phyloP scores from a whole-genome alignment of 2,113 vertebrate species.

The Chinchilla lanigera region DNA sequence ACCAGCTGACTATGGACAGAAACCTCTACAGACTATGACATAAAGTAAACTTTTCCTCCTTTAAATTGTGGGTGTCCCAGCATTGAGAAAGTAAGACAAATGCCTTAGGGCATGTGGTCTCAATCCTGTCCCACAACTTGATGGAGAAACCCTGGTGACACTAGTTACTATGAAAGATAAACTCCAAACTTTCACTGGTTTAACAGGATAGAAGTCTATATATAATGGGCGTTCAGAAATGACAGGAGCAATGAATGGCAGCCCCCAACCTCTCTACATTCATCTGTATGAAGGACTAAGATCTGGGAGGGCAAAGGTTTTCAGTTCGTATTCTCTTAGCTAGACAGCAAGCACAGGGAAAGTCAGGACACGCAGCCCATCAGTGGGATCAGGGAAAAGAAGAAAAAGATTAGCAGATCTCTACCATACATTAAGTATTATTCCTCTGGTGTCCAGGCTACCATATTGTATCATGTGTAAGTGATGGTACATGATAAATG shows the following conservation, averaged over 20 bases:
- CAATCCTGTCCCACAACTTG: conserved; percentile 20
- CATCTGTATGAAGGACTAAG: background rate
- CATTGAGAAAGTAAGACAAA: background rate
- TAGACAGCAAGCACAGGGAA: background rate
- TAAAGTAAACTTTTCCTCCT: background rate
- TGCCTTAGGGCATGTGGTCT: background rate
- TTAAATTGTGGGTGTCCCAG: background rate
- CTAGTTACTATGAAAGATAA: background rate
- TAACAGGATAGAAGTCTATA: background rate
- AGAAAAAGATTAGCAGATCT: background rate
- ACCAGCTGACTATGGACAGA: background rate
- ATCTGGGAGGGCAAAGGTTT: background rate
- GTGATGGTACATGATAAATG: background rate
- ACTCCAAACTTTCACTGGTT: conserved; percentile 12
- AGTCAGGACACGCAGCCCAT: background rate
- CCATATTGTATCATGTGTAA: background rate
- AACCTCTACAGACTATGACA: background rate
- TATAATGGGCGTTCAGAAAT: background rate
- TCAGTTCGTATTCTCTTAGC: background rate
- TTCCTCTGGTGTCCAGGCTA: background rate
- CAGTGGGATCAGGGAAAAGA: background rate
- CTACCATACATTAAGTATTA: background rate
- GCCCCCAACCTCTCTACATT: background rate
- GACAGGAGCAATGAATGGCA: background rate
- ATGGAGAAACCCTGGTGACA: background rate